Evolutionary conservation across 2,113 vertebrate species (phyloP).

Genomic region (Thinocorus orbignyianus): DNA sequence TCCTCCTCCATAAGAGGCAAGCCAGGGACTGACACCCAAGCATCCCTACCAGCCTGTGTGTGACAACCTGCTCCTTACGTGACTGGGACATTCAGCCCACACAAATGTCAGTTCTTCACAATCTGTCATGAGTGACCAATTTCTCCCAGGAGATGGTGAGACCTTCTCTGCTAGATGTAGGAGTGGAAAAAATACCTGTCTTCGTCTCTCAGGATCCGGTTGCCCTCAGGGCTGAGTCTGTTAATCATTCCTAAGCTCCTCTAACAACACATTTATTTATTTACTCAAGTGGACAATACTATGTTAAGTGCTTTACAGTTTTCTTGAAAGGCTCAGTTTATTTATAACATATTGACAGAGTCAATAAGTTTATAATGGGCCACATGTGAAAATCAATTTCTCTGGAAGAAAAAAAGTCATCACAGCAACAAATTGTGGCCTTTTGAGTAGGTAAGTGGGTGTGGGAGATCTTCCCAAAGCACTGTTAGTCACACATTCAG

Average conservation of each 20-base stretch:
- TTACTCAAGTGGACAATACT: constrained; percentile 59
- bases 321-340: constrained; percentile 59
- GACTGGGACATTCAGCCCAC: neutral
- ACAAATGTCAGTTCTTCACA: neutral
- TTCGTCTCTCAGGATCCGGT: neutral
- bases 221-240: neutral
- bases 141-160: accelerated
- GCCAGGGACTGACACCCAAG: accelerated
- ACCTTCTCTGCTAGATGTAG: neutral
- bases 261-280: constrained; percentile 65
- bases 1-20: neutral
- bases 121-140: accelerated
- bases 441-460: neutral
- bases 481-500: neutral
- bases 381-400: constrained; percentile 71
- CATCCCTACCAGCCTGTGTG: neutral
- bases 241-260: constrained; percentile 27
- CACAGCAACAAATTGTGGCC: neutral
- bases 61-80: accelerated
- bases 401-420: constrained; percentile 38
- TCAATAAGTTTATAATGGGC: constrained; percentile 73
- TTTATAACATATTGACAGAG: constrained; percentile 60
- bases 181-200: neutral
- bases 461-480: neutral
- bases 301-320: constrained; percentile 60